Base-by-base conservation (phyloP, 2,113 vertebrate species). In the Pluvialis apricaria region DNA sequence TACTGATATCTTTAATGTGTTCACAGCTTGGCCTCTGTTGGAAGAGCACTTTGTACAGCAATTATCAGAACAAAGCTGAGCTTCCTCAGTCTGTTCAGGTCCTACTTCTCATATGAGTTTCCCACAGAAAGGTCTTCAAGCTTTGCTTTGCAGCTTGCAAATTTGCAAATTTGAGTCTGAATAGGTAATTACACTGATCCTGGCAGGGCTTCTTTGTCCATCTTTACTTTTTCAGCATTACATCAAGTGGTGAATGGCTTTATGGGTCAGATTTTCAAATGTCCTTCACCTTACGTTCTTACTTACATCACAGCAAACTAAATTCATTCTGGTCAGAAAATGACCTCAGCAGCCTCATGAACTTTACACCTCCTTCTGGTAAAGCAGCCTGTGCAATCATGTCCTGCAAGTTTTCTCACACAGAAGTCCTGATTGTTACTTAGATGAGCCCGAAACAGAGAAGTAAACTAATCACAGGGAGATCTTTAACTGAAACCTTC, bases 201-300 rank as follows among this genome's bases (percentile, higher is more conserved):
- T 68, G 32, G 1, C 4, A 64, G 29, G 18, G 3, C 13, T 61
- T 47, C 57, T 80, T 65, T 6, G 25, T 40, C 13, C 1, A 3
- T 47, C 86, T 92, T 81, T 60, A 13, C 8, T 45, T 91, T 80
- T 84, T 70, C n/a, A 89, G 11, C 12, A 54, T 58, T 45, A 82
- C 25, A 32, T 55, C 17, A 36, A 29, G 5, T 13, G 4, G 5
- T 0, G 2, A 89, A 82, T 6, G 8, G 11, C 1, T 77, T 78
- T 62, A 47, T 20, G 3, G n/a, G 4, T 47, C 32, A 51, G 51
- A 62, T 66, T 91, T 92, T 83, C 15, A 62, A 58, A 31, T 51
- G 15, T 6, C 3, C 2, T 18, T 81, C 49, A 62, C 34, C 6
- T 69, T 52, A 57, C 4, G 14, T 25, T 13, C 15, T 69, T 77